Percentiles rank a stretch among this genome's conserved stretches.
phyloP scores from a whole-genome alignment of 2,888 invertebrate species.

The Beris chalybata region DNA sequence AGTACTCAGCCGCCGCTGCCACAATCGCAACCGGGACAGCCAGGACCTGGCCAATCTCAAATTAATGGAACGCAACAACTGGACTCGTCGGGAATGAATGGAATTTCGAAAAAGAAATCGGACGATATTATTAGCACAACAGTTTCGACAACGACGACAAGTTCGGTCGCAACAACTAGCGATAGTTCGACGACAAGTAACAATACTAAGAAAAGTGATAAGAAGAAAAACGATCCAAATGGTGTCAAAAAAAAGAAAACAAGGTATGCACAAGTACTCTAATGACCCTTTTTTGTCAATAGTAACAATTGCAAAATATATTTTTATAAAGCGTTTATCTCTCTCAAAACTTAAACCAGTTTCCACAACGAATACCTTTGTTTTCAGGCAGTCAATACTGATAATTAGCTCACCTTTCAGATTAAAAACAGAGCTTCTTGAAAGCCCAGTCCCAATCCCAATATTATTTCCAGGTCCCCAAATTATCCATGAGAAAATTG shows the following conservation, averaged over 20 bases:
- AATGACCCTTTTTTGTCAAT: too few species aligned
- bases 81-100: constrained; percentile 29
- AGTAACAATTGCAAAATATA: too few species aligned
- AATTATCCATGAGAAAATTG: too few species aligned
- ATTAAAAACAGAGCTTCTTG: too few species aligned
- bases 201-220: constrained; percentile 71
- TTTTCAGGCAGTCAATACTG: too few species aligned
- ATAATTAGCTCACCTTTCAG: too few species aligned
- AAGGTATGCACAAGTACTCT: constrained; percentile 61
- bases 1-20: constrained; percentile 38
- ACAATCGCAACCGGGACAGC: constrained; percentile 29
- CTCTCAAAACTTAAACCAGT: too few species aligned
- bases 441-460: too few species aligned
- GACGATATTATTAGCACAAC: constrained; percentile 43
- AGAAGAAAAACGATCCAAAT: constrained; percentile 81
- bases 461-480: too few species aligned
- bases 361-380: too few species aligned
- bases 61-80: constrained; percentile 1
- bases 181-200: constrained; percentile 56
- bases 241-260: constrained; percentile 92
- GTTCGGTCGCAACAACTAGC: constrained; percentile 51
- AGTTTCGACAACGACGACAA: constrained; percentile 54
- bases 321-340: too few species aligned
- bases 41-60: constrained; percentile 12
- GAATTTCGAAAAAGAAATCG: constrained; percentile 35